Evolutionary conservation across 2,888 invertebrate species (phyloP).

Genomic region (Petrolisthes manimaculis): DNA sequence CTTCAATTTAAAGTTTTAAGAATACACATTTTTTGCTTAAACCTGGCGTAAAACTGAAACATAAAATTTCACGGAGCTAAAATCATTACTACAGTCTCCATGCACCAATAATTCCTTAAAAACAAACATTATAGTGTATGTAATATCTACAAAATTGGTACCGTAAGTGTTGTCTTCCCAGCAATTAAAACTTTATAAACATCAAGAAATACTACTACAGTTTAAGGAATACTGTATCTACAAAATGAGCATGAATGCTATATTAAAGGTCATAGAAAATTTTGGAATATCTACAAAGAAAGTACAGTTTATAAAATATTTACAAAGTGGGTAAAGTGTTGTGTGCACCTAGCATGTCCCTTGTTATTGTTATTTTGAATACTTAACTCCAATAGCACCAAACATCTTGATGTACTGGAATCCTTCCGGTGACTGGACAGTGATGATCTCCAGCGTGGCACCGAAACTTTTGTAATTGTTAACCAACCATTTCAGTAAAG

Average conservation of each 20-base stretch:
- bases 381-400: conserved; percentile 96
- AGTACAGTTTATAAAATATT: not conserved
- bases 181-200: not conserved
- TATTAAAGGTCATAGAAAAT: too few relatives aligned
- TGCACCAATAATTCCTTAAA: too few relatives aligned
- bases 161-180: too few relatives aligned
- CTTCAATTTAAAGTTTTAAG: too few relatives aligned
- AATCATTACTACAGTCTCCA: too few relatives aligned
- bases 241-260: too few relatives aligned
- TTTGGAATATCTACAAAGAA: not conserved
- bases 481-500: conserved; percentile 98
- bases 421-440: conserved; percentile 99
- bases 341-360: not conserved
- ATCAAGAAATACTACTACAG: not conserved
- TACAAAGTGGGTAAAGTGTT: not conserved
- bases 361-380: not conserved
- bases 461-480: conserved; percentile 99
- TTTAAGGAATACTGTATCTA: too few relatives aligned
- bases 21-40: too few relatives aligned
- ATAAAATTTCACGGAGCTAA: too few relatives aligned
- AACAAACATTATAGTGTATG: too few relatives aligned
- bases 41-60: too few relatives aligned
- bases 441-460: conserved; percentile 98
- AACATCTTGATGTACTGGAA: conserved; percentile 99
- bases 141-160: too few relatives aligned